Percentiles rank a stretch among this genome's conserved stretches.
Evolutionary conservation across 2,888 invertebrate genomes (phyloP).

Genomic region (Marronus borbonicus): DNA sequence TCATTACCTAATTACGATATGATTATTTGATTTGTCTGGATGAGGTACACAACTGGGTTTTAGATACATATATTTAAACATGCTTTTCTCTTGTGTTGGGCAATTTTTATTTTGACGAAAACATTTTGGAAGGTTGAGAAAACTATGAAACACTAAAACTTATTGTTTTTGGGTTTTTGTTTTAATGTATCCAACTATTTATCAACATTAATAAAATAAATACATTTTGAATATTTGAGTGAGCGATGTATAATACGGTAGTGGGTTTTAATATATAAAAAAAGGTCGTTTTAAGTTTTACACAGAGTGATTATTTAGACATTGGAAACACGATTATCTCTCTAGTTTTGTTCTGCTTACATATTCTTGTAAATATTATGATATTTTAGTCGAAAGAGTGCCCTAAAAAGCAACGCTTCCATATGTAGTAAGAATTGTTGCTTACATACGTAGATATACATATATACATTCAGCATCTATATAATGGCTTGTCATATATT

Average conservation of each 20-base stretch:
- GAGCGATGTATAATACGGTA: constrained; percentile 32
- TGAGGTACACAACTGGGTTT: constrained; percentile 59
- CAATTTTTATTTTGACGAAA: constrained; percentile 23
- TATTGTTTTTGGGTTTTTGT: constrained; percentile 16
- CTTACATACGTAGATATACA: no score
- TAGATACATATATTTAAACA: background rate
- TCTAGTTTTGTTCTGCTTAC: no score
- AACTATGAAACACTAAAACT: constrained; percentile 34
- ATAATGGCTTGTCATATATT: constrained; percentile 35
- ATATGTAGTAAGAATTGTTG: no score
- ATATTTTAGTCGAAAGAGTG: no score
- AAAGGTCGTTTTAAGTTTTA: no score
- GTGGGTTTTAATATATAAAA: background rate
- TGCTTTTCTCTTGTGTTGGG: background rate
- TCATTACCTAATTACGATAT: constrained; percentile 61
- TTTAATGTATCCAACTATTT: constrained; percentile 45
- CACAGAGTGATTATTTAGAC: no score
- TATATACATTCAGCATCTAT: background rate
- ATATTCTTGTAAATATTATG: no score
- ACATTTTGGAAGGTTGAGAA: background rate
- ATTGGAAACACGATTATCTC: no score
- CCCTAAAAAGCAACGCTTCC: no score
- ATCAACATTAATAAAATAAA: constrained; percentile 53
- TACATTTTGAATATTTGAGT: constrained; percentile 41
- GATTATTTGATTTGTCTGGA: constrained; percentile 64